Evolutionary conservation across 2,888 invertebrate genomes (phyloP).

Genomic region (Polylopha cassiicola): DNA sequence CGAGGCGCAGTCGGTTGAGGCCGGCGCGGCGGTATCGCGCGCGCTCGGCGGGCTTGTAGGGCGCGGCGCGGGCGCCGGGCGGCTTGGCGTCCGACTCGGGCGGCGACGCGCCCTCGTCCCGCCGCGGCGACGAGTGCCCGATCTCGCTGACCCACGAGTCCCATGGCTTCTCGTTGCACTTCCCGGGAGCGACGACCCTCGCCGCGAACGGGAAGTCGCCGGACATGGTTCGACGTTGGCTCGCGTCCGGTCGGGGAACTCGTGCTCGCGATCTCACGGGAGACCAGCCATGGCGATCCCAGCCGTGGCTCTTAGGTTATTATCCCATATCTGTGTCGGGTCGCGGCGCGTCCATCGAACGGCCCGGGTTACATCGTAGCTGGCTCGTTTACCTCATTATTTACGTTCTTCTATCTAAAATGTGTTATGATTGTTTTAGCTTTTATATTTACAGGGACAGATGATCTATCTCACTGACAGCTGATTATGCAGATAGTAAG

Average conservation of each 20-base stretch:
- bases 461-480: constrained; percentile 78
- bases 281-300: constrained; percentile 62
- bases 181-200: constrained; percentile 67
- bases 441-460: constrained; percentile 77
- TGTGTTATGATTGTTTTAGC: constrained; percentile 71
- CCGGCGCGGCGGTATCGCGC: constrained; percentile 60
- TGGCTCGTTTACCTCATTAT: constrained; percentile 59
- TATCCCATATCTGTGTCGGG: constrained; percentile 67
- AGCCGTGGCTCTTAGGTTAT: constrained; percentile 71
- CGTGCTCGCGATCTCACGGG: constrained; percentile 51
- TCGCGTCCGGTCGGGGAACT: constrained; percentile 44
- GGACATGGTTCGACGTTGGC: constrained; percentile 61
- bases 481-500: constrained; percentile 78
- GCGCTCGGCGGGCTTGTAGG: too few relatives aligned
- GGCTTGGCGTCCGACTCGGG: constrained; percentile 51
- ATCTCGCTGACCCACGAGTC: constrained; percentile 72
- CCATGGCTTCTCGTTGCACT: constrained; percentile 74
- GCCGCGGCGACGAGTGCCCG: constrained; percentile 66
- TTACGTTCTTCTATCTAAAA: constrained; percentile 50
- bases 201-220: constrained; percentile 60
- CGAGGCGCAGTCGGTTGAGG: constrained; percentile 71
- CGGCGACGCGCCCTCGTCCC: constrained; percentile 50
- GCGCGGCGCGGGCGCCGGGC: constrained; percentile 35
- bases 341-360: constrained; percentile 45
- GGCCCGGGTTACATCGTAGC: constrained; percentile 61